Evolutionary conservation across 2,113 vertebrate species (phyloP).

Genomic region (Pungitius pungitius): DNA sequence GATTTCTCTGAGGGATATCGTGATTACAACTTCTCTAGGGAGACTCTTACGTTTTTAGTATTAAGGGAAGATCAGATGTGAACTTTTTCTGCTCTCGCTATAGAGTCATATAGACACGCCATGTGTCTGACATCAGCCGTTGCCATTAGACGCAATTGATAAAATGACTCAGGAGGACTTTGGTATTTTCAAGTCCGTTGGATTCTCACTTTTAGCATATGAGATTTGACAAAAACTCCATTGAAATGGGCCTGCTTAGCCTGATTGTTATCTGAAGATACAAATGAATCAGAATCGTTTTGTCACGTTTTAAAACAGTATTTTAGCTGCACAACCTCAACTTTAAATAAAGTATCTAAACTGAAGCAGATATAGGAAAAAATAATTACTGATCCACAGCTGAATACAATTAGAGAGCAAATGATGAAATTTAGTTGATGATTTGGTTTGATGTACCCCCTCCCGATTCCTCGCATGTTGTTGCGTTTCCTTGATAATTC

Average conservation of each 20-base stretch:
- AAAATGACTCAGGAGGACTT: not conserved
- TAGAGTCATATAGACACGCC: not conserved
- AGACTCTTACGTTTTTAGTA: conserved; percentile 25
- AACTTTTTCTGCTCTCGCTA: not conserved
- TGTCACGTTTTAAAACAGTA: not conserved
- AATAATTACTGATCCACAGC: conserved; percentile 4
- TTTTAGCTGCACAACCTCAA: not conserved
- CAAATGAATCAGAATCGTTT: not conserved
- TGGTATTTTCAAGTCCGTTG: not conserved
- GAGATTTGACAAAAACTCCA: not conserved
- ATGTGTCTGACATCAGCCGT: not conserved
- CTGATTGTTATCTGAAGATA: not conserved
- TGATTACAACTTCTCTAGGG: conserved; percentile 11
- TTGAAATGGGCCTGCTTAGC: not conserved
- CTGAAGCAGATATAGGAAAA: not conserved
- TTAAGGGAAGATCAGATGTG: conserved; percentile 5
- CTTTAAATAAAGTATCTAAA: conserved; percentile 6
- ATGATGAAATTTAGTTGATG: conserved; percentile 6
- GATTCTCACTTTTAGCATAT: not conserved
- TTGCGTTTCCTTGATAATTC: not conserved
- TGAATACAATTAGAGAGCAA: not conserved
- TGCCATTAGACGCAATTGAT: not conserved
- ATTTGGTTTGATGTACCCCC: conserved; percentile 4
- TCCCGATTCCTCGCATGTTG: not conserved
- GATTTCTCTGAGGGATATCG: conserved; percentile 26